Conservation (phyloP, 37 sponge, comb jelly and placozoan species). For the Cladorhizidae sp. region DNA sequence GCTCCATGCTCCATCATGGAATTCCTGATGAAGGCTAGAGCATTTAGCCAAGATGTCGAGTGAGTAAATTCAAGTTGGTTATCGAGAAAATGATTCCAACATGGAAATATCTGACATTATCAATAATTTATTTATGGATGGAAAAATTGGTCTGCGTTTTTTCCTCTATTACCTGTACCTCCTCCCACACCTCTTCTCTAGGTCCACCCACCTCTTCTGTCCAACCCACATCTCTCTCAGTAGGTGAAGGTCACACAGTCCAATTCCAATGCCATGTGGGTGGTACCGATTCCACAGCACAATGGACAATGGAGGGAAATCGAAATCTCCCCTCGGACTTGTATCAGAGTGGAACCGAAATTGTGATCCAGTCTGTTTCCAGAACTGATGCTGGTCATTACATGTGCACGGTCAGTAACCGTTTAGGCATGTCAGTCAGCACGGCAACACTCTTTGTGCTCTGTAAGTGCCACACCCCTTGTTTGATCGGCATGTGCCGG, state of each 20-base stretch:
- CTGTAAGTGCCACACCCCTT: neutral
- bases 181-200: neutral
- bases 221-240: neutral
- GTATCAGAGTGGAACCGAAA: neutral
- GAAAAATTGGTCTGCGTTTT: no score
- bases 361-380: neutral
- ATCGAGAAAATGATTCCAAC: no score
- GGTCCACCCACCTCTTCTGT: slow-evolving; percentile 16
- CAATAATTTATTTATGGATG: neutral
- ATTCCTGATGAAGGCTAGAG: no score
- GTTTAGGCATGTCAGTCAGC: neutral
- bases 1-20: no score
- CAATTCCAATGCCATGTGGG: slow-evolving; percentile 5
- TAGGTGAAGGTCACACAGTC: neutral
- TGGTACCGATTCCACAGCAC: neutral
- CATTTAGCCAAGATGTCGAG: no score
- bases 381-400: slow-evolving; percentile 9
- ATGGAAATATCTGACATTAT: neutral
- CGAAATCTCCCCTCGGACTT: neutral
- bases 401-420: slow-evolving; percentile 8
- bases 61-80: no score
- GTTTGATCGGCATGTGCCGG: no score
- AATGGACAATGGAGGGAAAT: neutral
- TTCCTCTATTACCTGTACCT: no score
- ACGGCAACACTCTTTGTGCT: neutral